Evolutionary conservation across 2,888 invertebrate species (phyloP).

Genomic region (Druceiella hillmani): DNA sequence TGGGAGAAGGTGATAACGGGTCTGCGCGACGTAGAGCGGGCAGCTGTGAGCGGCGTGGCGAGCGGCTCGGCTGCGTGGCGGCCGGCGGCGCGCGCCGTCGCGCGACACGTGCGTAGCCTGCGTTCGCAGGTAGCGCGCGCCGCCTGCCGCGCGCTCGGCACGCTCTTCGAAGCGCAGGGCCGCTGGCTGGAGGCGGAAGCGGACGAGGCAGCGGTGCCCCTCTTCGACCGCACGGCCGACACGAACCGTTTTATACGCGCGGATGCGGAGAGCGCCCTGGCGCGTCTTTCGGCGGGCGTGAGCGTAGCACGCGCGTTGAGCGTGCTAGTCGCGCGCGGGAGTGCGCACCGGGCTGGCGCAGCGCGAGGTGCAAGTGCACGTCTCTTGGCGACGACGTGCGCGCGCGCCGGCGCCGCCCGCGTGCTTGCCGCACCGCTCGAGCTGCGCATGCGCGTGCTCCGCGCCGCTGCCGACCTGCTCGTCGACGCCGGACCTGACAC

Average conservation of each 20-base stretch:
- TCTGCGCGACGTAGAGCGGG: conserved; percentile 61
- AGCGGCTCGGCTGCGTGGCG: conserved; percentile 64
- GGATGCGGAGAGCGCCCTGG: conserved; percentile 80
- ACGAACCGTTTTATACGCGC: conserved; percentile 89
- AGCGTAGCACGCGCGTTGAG: conserved; percentile 61
- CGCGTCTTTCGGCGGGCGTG: conserved; percentile 73
- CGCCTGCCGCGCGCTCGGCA: conserved; percentile 77
- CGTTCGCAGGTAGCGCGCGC: conserved; percentile 89
- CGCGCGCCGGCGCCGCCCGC: conserved; percentile 67
- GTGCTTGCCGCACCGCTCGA: conserved; percentile 70
- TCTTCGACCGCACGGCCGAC: conserved; percentile 87
- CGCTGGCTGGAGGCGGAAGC: conserved; percentile 65
- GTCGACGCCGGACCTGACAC: conserved; percentile 85
- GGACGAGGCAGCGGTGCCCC: conserved; percentile 75
- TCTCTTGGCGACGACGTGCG: conserved; percentile 66
- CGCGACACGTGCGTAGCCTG: conserved; percentile 79
- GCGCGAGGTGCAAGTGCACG: conserved; percentile 82
- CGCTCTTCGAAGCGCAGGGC: conserved; percentile 65
- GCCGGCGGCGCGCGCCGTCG: conserved; percentile 63
- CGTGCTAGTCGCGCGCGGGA: conserved; percentile 64
- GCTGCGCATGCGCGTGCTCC: conserved; percentile 70
- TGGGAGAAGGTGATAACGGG: conserved; percentile 79
- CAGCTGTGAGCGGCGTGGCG: conserved; percentile 61
- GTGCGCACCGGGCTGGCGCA: conserved; percentile 78
- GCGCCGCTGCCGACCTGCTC: conserved; percentile 75